Percentiles rank a stretch among this genome's conserved stretches.
phyloP scores from a whole-genome alignment of 2,888 invertebrate genomes.

The Apamea sordens region DNA sequence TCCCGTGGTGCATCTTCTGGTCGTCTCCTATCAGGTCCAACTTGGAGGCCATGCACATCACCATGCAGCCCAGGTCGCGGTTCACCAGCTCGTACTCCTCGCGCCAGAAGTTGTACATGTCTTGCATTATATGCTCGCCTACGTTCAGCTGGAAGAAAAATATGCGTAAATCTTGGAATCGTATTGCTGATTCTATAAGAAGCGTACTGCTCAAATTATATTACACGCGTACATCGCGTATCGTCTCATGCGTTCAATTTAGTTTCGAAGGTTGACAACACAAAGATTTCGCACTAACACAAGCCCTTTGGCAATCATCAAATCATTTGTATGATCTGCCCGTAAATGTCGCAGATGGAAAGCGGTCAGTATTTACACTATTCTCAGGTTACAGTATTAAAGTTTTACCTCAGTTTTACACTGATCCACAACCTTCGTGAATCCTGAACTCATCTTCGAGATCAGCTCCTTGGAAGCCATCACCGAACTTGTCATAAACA shows the following conservation, averaged over 20 bases:
- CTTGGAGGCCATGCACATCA: conserved; percentile 83
- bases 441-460: conserved; percentile 78
- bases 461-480: conserved; percentile 78
- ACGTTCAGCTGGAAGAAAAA: conserved; percentile 73
- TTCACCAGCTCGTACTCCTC: conserved; percentile 82
- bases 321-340: not conserved
- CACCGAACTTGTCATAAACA: conserved; percentile 21
- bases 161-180: not conserved
- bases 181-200: not conserved
- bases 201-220: not conserved
- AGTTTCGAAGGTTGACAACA: too few relatives aligned
- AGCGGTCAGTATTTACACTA: not conserved
- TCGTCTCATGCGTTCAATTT: not conserved
- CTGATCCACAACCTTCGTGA: conserved; percentile 74
- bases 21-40: conserved; percentile 80
- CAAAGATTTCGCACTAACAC: not conserved
- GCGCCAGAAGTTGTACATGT: conserved; percentile 84
- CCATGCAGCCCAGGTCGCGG: conserved; percentile 82
- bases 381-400: not conserved
- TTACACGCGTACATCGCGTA: not conserved
- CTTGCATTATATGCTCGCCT: conserved; percentile 80
- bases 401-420: conserved; percentile 82
- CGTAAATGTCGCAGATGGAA: not conserved
- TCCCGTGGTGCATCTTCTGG: conserved; percentile 80
- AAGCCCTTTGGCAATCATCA: not conserved